Percentiles rank a stretch among this genome's conserved stretches.
phyloP scores from a whole-genome alignment of 1,140 invertebrate species.

The Dolichoris vasculosae region DNA sequence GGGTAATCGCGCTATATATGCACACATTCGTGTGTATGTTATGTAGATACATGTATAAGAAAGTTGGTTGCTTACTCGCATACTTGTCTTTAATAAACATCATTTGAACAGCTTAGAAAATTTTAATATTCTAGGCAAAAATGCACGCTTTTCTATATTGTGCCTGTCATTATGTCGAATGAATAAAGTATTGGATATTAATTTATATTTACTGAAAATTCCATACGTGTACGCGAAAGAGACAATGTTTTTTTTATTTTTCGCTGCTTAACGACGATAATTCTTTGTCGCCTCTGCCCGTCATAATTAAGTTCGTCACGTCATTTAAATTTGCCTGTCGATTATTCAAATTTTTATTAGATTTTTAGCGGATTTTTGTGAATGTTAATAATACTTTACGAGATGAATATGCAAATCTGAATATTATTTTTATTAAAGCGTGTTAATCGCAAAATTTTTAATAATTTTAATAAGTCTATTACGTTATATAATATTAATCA shows the following conservation, averaged over 20 bases:
- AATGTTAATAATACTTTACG: slow-evolving; percentile 16
- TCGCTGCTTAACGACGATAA: background rate
- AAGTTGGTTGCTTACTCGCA: background rate
- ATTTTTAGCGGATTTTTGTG: slow-evolving; percentile 27
- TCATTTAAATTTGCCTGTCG: slow-evolving; percentile 42
- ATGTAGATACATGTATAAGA: slow-evolving; percentile 43
- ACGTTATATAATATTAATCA: background rate
- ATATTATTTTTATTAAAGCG: background rate
- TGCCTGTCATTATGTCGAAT: slow-evolving; percentile 30
- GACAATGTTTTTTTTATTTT: slow-evolving; percentile 28
- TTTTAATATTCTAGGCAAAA: slow-evolving; percentile 28
- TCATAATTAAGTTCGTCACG: slow-evolving; percentile 45
- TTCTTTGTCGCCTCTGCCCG: slow-evolving; percentile 45
- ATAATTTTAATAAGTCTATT: background rate
- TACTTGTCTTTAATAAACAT: slow-evolving; percentile 7
- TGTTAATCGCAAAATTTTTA: background rate
- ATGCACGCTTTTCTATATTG: background rate
- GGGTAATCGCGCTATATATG: slow-evolving; percentile 62
- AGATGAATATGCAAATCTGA: slow-evolving; percentile 17
- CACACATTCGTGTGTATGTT: slow-evolving; percentile 42
- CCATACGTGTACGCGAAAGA: slow-evolving; percentile 1
- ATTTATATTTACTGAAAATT: slow-evolving; percentile 52
- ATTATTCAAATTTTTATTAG: slow-evolving; percentile 49
- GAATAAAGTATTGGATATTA: slow-evolving; percentile 50
- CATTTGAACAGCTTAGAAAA: background rate